Conservation (phyloP, 2,113 vertebrate species). For the Phasianus colchicus region DNA sequence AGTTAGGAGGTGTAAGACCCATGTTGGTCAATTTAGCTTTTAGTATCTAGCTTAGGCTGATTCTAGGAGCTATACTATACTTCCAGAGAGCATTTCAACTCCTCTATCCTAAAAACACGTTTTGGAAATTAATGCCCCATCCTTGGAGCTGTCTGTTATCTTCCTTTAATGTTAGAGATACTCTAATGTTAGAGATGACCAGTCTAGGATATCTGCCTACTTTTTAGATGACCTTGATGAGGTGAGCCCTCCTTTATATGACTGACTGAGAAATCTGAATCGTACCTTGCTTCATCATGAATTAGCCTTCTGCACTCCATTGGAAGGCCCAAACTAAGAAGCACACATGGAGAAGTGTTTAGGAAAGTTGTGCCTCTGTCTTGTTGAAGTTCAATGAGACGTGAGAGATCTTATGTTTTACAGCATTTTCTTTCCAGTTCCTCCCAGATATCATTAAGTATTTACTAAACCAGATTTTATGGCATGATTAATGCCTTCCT, state of each 20-base stretch:
- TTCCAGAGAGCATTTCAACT: neutral
- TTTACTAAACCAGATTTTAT: neutral
- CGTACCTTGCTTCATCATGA: neutral
- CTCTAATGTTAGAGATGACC: rapidly evolving
- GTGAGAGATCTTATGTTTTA: neutral
- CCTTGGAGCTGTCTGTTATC: neutral
- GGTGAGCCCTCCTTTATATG: neutral
- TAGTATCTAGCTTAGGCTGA: neutral
- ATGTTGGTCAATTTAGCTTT: neutral
- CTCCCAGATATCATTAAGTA: neutral
- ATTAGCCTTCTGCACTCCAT: neutral
- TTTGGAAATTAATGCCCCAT: neutral
- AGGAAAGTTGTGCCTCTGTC: neutral
- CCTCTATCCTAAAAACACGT: neutral
- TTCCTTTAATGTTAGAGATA: neutral
- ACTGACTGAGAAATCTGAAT: neutral
- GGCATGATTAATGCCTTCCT: neutral
- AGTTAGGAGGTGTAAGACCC: neutral
- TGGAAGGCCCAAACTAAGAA: neutral
- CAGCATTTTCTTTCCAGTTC: neutral
- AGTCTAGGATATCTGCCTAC: neutral
- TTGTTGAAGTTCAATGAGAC: neutral
- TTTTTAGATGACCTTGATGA: neutral
- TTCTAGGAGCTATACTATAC: neutral
- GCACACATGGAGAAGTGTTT: neutral